Evolutionary conservation across 2,797 vertebrate species (phyloP).

Genomic region (Macrochelys suwanniensis): DNA sequence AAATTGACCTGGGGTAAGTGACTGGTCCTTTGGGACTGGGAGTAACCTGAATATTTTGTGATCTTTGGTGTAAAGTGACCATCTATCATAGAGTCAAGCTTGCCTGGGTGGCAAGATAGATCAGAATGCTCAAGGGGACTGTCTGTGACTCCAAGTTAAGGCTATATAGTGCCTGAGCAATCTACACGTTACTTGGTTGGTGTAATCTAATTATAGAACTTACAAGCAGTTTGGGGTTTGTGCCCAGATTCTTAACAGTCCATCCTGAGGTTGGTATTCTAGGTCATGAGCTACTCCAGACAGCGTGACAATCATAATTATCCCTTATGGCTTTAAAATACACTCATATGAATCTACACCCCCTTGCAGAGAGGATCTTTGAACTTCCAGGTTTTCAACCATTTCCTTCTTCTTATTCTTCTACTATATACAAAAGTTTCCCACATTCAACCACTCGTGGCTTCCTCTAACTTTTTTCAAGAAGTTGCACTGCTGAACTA

Average conservation of each 20-base stretch:
- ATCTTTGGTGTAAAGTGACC: neutral
- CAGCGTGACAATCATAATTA: neutral
- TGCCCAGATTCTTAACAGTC: neutral
- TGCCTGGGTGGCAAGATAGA: neutral
- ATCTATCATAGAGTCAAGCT: neutral
- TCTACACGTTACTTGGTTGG: too few relatives aligned
- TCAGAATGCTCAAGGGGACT: neutral
- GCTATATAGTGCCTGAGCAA: too few relatives aligned
- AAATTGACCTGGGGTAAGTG: neutral
- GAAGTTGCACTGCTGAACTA: neutral
- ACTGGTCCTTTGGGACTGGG: neutral
- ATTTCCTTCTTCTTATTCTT: neutral
- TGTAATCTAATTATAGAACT: too few relatives aligned
- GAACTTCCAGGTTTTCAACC: constrained; percentile 31
- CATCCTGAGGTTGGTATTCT: neutral
- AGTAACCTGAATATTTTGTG: neutral
- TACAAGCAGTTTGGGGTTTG: too few relatives aligned
- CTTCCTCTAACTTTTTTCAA: constrained; percentile 1
- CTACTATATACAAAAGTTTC: neutral
- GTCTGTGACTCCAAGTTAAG: neutral
- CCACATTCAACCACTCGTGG: neutral
- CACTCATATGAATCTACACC: neutral
- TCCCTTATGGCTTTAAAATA: neutral
- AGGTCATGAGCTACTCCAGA: neutral
- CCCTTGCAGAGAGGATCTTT: neutral